These are phyloP conservation scores for Channallabes apus DNA, from an alignment of 2,797 vertebrate species.

Conservation along the genomic window DNA sequence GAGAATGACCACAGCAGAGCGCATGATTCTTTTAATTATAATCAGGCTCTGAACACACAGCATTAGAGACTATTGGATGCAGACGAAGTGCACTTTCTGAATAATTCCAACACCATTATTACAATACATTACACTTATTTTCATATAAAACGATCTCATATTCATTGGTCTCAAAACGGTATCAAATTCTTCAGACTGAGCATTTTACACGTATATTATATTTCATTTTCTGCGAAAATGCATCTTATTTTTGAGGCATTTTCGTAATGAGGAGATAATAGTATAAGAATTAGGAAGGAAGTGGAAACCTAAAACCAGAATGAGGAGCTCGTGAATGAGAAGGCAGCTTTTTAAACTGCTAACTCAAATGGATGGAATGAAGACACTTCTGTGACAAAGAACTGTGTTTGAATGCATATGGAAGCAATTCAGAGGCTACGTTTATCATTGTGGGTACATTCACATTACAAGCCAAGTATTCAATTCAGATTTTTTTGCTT, in stretches of 20 bases:
- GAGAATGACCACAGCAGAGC: too few species aligned
- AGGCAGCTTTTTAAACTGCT: neutral
- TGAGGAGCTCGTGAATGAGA: neutral
- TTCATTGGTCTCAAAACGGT: neutral
- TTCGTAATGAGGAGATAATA: neutral
- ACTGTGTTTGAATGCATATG: neutral
- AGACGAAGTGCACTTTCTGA: neutral
- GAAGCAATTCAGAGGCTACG: neutral
- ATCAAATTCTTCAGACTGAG: neutral
- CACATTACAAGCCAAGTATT: too few species aligned
- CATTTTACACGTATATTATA: neutral
- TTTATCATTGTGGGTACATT: neutral
- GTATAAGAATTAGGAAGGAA: neutral
- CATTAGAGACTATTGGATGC: neutral
- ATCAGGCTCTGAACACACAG: neutral
- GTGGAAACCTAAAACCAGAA: neutral
- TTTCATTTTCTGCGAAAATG: neutral
- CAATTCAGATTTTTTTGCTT: too few species aligned
- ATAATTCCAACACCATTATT: neutral
- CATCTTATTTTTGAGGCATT: neutral
- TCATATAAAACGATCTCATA: neutral
- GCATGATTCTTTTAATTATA: too few species aligned
- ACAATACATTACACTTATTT: neutral
- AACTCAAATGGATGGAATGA: neutral
- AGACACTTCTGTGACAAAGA: neutral